Base-by-base conservation (phyloP, 2,113 vertebrate species). In the Ptyas mucosa region DNA sequence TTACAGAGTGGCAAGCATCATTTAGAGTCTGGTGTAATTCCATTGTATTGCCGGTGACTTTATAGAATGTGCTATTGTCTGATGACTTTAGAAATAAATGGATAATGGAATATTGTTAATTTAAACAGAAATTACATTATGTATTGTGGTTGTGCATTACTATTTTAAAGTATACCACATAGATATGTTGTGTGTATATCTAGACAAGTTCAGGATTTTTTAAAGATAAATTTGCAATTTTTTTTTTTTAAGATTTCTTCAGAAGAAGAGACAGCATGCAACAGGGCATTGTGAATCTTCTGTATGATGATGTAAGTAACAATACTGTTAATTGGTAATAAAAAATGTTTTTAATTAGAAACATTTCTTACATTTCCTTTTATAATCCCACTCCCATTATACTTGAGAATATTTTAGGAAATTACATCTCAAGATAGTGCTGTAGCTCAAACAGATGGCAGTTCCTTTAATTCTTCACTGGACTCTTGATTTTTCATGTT, bases 231-330 rank as follows among this genome's bases (percentile, higher is more conserved):
- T 75, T 0, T 87, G 26, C 8, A 20, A 49, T 1, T 2, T 34
- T 75, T 89, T 94, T 49, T 93, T 89, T 95, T 93, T 86, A 96
- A 99, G 98, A 99, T 18, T 97, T 96, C 92, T 99, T 99, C 97
- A 98, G 95, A 81, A 97, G 96, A 97, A 98, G 99, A 97, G 98
- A 99, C 58, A 96, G 96, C 92, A 98, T 98, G 97, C 98, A 98
- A 7, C 98, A 98, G 96, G 99, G 98, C 5, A 88, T 97, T 34
- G 98, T 98, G 94, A 98, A 96, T 97, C 98, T 99, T 94, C 94
- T 96, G 18, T 99, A 99, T 75, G 98, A 99, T 29, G 98, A 99
- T 88, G 99, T 99, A 95, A 98, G 98, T 97, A 93, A 94, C 20
- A 46, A 39, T 34, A 88, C 29, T 43, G 9, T 23, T 57, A n/a